Evolutionary conservation across 1,140 invertebrate species (phyloP).

Genomic region (Ceratosolen fusciceps): DNA sequence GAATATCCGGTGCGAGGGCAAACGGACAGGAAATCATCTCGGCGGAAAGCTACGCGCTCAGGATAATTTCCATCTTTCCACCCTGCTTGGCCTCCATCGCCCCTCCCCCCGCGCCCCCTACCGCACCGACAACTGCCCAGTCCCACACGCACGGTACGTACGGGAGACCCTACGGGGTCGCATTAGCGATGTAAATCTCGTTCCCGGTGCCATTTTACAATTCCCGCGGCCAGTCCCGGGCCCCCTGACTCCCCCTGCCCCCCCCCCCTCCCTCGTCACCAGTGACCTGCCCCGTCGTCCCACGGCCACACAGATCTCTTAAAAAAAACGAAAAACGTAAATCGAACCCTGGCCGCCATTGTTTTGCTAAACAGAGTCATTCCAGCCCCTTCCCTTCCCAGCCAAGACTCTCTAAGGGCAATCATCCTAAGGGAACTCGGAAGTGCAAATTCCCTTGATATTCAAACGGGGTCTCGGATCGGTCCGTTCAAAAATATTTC

Average conservation of each 20-base stretch:
- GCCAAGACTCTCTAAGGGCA: background rate
- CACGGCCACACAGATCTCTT: background rate
- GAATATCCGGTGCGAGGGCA: background rate
- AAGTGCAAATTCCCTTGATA: conserved; percentile 3
- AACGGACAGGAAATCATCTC: background rate
- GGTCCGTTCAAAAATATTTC: background rate
- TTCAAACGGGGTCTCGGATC: background rate
- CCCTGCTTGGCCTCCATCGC: conserved; percentile 13
- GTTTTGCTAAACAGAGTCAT: conserved; percentile 28
- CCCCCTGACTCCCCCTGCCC: background rate
- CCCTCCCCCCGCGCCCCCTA: background rate
- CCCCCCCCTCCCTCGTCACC: background rate
- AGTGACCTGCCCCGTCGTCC: background rate
- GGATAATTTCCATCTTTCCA: conserved; percentile 11
- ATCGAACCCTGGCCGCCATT: conserved; percentile 15
- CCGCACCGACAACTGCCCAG: conserved; percentile 34
- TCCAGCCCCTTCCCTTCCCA: no score
- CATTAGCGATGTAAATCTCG: conserved; percentile 47
- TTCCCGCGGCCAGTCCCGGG: background rate
- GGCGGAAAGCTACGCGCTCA: background rate
- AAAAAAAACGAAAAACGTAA: conserved; percentile 3
- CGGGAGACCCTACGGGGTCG: conserved; percentile 33
- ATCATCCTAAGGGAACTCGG: conserved; percentile 6
- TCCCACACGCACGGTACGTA: no score
- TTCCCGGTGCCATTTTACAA: conserved; percentile 38